Evolutionary conservation across 2,888 invertebrate species (phyloP), one percentile per base, ranked within the genome.

Genomic region (Flexamia atlantica): DNA sequence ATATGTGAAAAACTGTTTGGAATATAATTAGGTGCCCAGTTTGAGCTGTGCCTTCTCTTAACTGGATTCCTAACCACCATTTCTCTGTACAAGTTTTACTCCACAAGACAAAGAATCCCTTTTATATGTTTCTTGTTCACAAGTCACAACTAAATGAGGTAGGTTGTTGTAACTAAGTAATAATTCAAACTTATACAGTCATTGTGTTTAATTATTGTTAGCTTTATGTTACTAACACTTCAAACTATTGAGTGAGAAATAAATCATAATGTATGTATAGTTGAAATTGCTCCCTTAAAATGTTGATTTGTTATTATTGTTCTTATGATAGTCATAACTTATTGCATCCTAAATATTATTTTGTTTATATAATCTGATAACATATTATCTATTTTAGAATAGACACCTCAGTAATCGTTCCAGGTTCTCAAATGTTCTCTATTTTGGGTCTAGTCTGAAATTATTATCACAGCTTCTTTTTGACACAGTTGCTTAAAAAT

Each of bases 401-500:
- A 10, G 9, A 36, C 4, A 36, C 9, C 36, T 9, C 36, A 36
- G 9, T 36, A 36, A 36, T 36, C 9, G n/a, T 36, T 4, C 9
- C 4, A 36, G 36, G 9, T 36, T 36, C 36, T 36, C 9, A 36
- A 36, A 36, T 36, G 4, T 36, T 36, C 36, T 36, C 36, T 36
- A 36, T 9, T 36, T 9, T 36, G 23, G 23, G 57, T 57, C 57
- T 57, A 57, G 57, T 57, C 57, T 57, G 9, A 57, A 23, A 23
- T 46, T 36, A 36, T 14, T 20, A 57, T 57, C 57, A 57, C 57
- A 25, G 57, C 57, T 57, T 57, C 57, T 57, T 57, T n/a, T 57
- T 57, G 57, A 2, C 57, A 20, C 20, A 57, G 23, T 57, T 57
- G 14, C 17, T 50, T n/a, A 7, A 50, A 50, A 50, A 10, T 50